Evolutionary conservation across 2,888 invertebrate genomes (phyloP), one percentile per base, ranked within the genome.

Genomic region (Drosophila formosana): DNA sequence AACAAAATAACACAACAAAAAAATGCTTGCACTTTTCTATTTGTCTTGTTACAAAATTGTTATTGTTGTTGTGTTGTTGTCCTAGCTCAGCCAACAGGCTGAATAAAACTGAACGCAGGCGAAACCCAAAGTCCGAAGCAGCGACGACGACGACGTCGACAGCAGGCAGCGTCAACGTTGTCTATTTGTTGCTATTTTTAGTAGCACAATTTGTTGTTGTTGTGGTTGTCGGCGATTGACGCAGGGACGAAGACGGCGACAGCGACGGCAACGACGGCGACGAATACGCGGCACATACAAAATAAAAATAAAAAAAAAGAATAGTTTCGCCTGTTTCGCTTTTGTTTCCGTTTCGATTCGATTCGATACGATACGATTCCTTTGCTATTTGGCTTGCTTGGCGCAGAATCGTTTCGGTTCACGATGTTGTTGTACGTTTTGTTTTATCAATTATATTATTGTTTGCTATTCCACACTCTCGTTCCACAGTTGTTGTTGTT

Each of bases 171-270:
- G 77, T 65, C 71, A 65, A 50, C 72, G 58, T 26, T 72, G 67
- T 75, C 66, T 72, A 75, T 80, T 88, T 84, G 70, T 84, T 79
- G 74, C 89, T 89, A 88, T 88, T 89, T 89, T 76, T 89, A 89
- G 88, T 75, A 76, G 70, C 81, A 81, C n/a, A 47, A 23, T 18
- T 4, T 71, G 18, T 18, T 18, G 18, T 18, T 18, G 18, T 68
- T 26, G 62, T 58, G 62, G 71, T 61, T 58, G 49, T 61, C 13
- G 57, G 58, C 56, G 50, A 30, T 55, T 62, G 64, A 50, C 61
- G 51, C 47, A 66, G 66, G 73, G 53, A 69, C 53, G 41, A 57
- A 18, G 66, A 60, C 43, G 53, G 60, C 50, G 30, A 45, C 25
- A 9, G 45, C 45, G 3, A 45, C 50, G 37, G 52, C 30, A 52